These are phyloP conservation scores for Sclerurus mexicanus DNA, from an alignment of 2,113 vertebrate genomes.

Conservation along the genomic window DNA sequence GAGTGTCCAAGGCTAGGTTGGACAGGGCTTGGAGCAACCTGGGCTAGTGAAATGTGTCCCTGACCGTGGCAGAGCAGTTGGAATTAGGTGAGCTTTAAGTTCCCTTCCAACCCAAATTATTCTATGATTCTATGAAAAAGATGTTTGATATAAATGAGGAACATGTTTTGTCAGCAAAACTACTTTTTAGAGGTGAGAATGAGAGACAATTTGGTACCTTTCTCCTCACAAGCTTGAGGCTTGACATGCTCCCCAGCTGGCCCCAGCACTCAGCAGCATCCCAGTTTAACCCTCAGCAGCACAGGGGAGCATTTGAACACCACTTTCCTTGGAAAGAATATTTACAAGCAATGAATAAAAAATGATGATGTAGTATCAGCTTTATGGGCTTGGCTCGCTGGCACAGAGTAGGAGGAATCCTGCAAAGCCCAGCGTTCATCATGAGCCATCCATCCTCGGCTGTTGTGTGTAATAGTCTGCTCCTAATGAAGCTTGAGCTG, in stretches of 20 bases:
- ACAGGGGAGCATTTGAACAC: not conserved
- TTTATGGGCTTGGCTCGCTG: not conserved
- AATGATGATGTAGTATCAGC: not conserved
- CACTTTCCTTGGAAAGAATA: not conserved
- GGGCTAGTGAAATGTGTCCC: not conserved
- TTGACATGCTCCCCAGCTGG: not conserved
- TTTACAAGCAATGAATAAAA: not conserved
- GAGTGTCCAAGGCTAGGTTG: not conserved
- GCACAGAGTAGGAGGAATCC: not conserved
- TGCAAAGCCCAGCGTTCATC: not conserved
- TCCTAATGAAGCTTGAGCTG: not conserved
- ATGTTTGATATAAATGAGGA: rapidly evolving
- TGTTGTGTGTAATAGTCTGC: not conserved
- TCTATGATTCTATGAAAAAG: not conserved
- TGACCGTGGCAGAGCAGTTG: not conserved
- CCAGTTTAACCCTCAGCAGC: not conserved
- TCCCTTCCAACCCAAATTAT: not conserved
- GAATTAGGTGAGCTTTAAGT: not conserved
- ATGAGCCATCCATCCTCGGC: not conserved
- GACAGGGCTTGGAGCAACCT: not conserved
- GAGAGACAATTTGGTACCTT: not conserved
- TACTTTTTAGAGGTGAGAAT: not conserved
- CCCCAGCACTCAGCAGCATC: not conserved
- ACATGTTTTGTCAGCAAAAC: not conserved
- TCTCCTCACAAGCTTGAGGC: not conserved